Conservation (phyloP, 2,888 invertebrate genomes). For the Hypselothyrea guttata region DNA sequence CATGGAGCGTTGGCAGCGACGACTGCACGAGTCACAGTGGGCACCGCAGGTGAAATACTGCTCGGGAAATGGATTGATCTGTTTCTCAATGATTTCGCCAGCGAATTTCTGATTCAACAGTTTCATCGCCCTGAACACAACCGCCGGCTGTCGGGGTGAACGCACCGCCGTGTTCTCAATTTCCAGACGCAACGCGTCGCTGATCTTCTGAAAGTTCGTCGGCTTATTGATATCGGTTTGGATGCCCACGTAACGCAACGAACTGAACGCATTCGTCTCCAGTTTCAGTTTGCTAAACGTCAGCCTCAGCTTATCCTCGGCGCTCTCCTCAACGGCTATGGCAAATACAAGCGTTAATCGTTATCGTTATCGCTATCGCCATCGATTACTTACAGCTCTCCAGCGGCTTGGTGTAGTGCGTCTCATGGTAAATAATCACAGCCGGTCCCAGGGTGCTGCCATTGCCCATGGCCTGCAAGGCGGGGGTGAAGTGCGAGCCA, state of each 20-base stretch:
- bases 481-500: constrained; percentile 87
- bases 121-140: constrained; percentile 87
- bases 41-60: constrained; percentile 90
- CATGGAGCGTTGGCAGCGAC: constrained; percentile 86
- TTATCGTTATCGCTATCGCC: neutral
- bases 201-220: constrained; percentile 86
- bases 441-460: constrained; percentile 87
- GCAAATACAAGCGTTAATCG: neutral
- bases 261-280: constrained; percentile 88
- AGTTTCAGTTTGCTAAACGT: constrained; percentile 86
- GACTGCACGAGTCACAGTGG: constrained; percentile 87
- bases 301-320: constrained; percentile 85
- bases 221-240: constrained; percentile 83
- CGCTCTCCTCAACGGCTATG: constrained; percentile 84
- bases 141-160: constrained; percentile 86
- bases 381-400: constrained; percentile 83
- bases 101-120: constrained; percentile 90
- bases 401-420: constrained; percentile 87
- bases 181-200: constrained; percentile 84
- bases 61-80: constrained; percentile 88
- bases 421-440: constrained; percentile 91
- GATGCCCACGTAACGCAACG: constrained; percentile 87
- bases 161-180: constrained; percentile 88
- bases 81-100: constrained; percentile 85
- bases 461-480: constrained; percentile 80